Evolutionary conservation across 92 coral and sea anemone species (phyloP).

Genomic region (Parazoanthus atlanticus): DNA sequence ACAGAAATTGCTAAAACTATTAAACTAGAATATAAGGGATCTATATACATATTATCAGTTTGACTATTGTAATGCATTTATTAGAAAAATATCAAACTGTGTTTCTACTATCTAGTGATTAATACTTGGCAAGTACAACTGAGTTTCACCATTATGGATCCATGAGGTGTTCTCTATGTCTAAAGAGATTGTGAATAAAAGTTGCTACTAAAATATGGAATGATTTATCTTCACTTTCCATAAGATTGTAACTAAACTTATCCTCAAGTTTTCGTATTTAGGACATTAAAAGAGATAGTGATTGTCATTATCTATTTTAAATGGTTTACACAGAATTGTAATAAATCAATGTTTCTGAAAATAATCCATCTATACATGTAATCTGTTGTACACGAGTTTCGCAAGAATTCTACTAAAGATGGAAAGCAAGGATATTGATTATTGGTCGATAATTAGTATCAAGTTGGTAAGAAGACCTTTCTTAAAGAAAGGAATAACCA

Average conservation of each 20-base stretch:
- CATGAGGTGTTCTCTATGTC: not conserved
- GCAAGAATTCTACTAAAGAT: too few species aligned
- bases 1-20: slow-evolving; percentile 17
- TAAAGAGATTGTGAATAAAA: not conserved
- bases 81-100: too few species aligned
- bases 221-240: slow-evolving; percentile 17
- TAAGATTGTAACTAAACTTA: not conserved
- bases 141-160: not conserved
- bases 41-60: not conserved
- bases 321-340: not conserved
- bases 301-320: not conserved
- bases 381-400: too few species aligned
- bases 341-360: too few species aligned
- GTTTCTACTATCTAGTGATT: too few species aligned
- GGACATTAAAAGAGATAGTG: not conserved
- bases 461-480: too few species aligned
- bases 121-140: not conserved
- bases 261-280: not conserved
- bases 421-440: too few species aligned
- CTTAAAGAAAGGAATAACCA: too few species aligned
- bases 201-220: not conserved
- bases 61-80: not conserved
- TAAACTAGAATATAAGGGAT: not conserved
- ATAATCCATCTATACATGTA: too few species aligned
- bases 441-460: too few species aligned